Base-by-base conservation (phyloP, 2,797 vertebrate genomes). In the Thamnophis elegans region DNA sequence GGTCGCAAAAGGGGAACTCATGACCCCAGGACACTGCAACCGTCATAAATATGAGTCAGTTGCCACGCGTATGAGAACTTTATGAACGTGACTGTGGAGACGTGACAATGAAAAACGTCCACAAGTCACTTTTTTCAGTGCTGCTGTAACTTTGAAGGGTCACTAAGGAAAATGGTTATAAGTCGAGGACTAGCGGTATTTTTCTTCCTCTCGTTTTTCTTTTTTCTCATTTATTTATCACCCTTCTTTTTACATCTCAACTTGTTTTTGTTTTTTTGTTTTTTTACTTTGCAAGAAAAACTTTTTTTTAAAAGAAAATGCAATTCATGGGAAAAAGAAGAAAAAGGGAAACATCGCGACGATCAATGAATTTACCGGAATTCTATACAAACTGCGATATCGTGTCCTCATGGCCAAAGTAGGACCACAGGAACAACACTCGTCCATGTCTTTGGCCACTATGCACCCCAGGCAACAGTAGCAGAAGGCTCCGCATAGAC, bases 341-440 rank as follows among this genome's bases (percentile, higher is more conserved):
- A 42, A 36, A 56, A 56, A 58, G 4, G 5, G 11, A 47, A 54
- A 6, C 42, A 14, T 28, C 7, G 8, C 5, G 26, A 59, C 7
- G 5, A 36, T n/a, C 4, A 26, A 18, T 4, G 65, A 59, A 96
- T 98, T 97, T 88, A 98, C 98, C 0, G 92, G 94, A 94, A 99
- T 98, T 96, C 98, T 97, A 85, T 98, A 99, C 95, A 14, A 97
- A 94, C 98, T 98, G 95, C 98, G 96, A 97, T 98, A 98, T 47
- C 99, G 97, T 0, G 97, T 98, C 95, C 98, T 98, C 92, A 99
- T 98, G 12, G 98, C 18, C 85, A 98, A 94, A 0, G 16, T 91
- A 4, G 93, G 0, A 0, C 98, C 98, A 0, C 98, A 99, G 53
- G 98, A 32, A 91, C 98, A 99, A 95, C 97, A 99, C 96, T 99